Conservation (phyloP, 2,113 vertebrate genomes). For the Mormyrus lacerda region DNA sequence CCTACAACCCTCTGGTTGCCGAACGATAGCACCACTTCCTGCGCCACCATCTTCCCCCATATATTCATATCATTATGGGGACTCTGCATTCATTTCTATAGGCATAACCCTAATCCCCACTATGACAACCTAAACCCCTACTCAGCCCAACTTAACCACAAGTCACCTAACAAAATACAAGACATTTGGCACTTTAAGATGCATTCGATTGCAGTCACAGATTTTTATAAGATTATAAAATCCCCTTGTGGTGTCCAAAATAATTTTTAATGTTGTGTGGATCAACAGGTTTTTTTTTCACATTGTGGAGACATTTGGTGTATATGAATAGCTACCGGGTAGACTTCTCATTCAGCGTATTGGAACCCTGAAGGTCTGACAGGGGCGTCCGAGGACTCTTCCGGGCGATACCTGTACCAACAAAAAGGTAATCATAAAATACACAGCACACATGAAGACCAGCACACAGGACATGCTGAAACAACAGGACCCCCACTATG, state of each 20-base stretch:
- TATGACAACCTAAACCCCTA: neutral
- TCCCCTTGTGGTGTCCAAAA: neutral
- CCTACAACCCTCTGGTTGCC: no score
- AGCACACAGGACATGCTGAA: neutral
- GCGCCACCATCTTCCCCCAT: no score
- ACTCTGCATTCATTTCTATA: neutral
- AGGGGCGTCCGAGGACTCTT: conserved; percentile 80
- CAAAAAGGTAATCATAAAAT: neutral
- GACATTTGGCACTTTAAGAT: neutral
- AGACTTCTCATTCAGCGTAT: conserved; percentile 74
- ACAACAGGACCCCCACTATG: neutral
- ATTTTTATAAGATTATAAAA: neutral
- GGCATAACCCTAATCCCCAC: neutral
- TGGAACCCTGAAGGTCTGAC: conserved; percentile 88
- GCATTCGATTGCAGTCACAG: neutral
- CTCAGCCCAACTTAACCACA: neutral
- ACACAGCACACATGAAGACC: neutral
- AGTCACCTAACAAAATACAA: neutral
- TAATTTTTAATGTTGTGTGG: no score
- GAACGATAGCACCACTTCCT: no score
- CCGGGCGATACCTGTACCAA: conserved; percentile 71
- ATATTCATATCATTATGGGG: neutral
- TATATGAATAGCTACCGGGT: conserved; percentile 62
- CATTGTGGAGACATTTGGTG: neutral
- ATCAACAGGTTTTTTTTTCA: neutral